These are phyloP conservation scores for Cloeon dipterum DNA, from an alignment of 2,888 invertebrate genomes.

Conservation along the genomic window DNA sequence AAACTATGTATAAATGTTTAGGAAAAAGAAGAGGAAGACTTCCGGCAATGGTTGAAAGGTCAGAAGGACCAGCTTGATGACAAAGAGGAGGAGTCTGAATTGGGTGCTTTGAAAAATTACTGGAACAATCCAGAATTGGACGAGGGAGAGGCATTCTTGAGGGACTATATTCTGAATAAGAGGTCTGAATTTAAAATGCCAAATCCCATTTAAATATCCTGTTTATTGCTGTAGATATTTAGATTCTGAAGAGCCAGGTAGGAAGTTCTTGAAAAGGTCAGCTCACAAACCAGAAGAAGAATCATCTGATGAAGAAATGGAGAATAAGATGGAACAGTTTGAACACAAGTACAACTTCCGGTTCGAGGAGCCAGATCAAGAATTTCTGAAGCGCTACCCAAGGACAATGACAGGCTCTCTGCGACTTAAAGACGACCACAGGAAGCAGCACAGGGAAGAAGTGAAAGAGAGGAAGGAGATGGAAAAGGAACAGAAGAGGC, in stretches of 20 bases:
- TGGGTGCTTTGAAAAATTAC: constrained; percentile 54
- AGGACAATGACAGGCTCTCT: constrained; percentile 66
- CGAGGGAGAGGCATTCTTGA: constrained; percentile 66
- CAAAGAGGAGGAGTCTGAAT: constrained; percentile 30
- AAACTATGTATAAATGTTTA: constrained; percentile 11
- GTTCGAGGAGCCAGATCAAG: constrained; percentile 87
- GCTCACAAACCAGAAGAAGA: constrained; percentile 30
- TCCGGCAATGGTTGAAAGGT: constrained; percentile 61
- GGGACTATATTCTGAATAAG: constrained; percentile 81
- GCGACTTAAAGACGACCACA: constrained; percentile 52
- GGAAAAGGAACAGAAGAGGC: constrained; percentile 57
- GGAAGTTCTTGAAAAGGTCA: constrained; percentile 32
- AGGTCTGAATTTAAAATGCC: constrained; percentile 22
- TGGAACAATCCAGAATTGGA: constrained; percentile 69
- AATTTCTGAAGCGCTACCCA: constrained; percentile 81
- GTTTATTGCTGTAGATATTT: constrained; percentile 3
- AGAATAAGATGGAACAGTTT: constrained; percentile 65
- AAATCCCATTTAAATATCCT: background rate
- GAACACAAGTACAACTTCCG: constrained; percentile 91
- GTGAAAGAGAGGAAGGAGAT: constrained; percentile 45
- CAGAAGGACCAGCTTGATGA: constrained; percentile 34
- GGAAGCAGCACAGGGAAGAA: constrained; percentile 57
- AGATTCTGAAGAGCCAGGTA: constrained; percentile 26
- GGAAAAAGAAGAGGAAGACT: constrained; percentile 31
- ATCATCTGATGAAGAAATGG: constrained; percentile 26